A percentile compares a stretch with the other conserved stretches of the same genome.
Conservation (phyloP, 2,888 invertebrate genomes). For the Bunonema sp. region DNA sequence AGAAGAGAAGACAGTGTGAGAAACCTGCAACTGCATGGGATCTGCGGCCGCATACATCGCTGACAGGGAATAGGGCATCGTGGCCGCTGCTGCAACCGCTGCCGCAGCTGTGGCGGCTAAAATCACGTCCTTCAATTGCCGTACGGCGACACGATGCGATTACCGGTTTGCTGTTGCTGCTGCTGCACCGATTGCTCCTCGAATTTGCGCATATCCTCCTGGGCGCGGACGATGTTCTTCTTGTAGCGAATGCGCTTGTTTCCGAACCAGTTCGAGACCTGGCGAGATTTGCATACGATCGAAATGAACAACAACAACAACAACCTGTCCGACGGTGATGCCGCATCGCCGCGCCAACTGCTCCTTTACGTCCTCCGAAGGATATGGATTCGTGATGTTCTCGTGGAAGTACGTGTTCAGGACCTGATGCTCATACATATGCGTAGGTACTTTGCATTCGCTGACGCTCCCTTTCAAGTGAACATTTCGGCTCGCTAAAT, state of each 20-base stretch:
- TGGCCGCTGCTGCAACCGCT: slow-evolving; percentile 7
- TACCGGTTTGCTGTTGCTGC: neutral
- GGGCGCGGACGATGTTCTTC: slow-evolving; percentile 52
- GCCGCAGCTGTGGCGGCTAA: slow-evolving; percentile 6
- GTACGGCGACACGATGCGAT: too few species aligned
- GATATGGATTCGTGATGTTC: slow-evolving; percentile 94
- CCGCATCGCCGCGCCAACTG: slow-evolving; percentile 93
- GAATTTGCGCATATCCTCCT: slow-evolving; percentile 5
- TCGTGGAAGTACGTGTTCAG: slow-evolving; percentile 98
- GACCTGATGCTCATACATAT: slow-evolving; percentile 45
- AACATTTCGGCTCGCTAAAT: too few species aligned
- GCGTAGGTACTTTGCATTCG: too few species aligned
- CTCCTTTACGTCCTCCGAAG: slow-evolving; percentile 96
- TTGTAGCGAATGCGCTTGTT: slow-evolving; percentile 98
- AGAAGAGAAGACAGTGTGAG: too few species aligned
- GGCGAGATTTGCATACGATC: neutral
- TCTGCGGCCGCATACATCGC: too few species aligned
- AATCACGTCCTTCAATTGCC: slow-evolving; percentile 1
- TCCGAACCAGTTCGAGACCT: slow-evolving; percentile 90
- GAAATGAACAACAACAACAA: neutral
- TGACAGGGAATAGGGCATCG: too few species aligned
- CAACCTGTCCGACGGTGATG: slow-evolving; percentile 77
- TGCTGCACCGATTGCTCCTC: neutral
- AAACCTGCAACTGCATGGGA: too few species aligned
- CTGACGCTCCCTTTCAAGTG: too few species aligned